Conservation (phyloP, 1,140 invertebrate genomes). For the Mercenaria mercenaria region DNA sequence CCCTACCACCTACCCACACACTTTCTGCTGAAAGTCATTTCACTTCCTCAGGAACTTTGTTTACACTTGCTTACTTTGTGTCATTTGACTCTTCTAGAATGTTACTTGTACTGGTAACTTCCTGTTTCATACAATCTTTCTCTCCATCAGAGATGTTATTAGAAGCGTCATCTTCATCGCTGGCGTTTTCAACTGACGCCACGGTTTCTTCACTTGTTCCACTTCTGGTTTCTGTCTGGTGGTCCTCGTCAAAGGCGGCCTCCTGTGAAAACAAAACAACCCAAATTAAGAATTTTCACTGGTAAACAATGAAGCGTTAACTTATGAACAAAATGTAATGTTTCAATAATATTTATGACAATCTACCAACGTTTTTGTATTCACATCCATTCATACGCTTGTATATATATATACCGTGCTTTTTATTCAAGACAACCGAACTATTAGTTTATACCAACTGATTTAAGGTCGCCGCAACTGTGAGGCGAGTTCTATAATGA, state of each 20-base stretch:
- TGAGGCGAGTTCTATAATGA: no score
- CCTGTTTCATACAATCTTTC: conserved; percentile 41
- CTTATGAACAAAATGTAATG: not conserved
- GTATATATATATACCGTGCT: no score
- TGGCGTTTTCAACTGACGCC: not conserved
- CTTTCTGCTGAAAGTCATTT: no score
- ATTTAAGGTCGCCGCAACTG: no score
- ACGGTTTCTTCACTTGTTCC: conserved; percentile 48
- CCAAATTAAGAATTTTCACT: no score
- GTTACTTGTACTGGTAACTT: conserved; percentile 55
- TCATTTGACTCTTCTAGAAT: conserved; percentile 32
- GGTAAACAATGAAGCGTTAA: not conserved
- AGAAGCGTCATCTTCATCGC: conserved; percentile 49
- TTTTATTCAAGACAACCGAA: no score
- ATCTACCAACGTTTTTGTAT: not conserved
- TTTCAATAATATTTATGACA: not conserved
- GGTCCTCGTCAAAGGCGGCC: not conserved
- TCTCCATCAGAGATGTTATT: conserved; percentile 42
- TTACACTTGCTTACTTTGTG: not conserved
- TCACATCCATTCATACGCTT: no score
- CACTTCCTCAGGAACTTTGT: no score
- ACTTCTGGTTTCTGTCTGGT: not conserved
- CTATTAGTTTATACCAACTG: no score
- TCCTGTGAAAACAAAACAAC: conserved; percentile 20
- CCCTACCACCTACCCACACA: no score